A percentile compares a stretch with the other conserved stretches of the same genome.
Evolutionary conservation across 2,113 vertebrate species (phyloP).

Genomic region (Thoracochromis brauschi): DNA sequence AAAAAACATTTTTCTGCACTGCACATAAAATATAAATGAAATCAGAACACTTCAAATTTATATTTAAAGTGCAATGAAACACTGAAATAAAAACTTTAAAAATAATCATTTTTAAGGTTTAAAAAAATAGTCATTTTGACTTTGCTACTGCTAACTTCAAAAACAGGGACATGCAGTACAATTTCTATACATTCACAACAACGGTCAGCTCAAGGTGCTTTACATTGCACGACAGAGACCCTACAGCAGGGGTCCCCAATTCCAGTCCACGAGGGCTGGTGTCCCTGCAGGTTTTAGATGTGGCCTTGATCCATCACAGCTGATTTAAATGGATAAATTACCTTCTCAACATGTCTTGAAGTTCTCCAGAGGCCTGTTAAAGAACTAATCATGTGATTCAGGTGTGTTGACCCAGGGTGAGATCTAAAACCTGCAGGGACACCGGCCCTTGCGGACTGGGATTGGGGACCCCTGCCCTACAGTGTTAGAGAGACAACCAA

Average conservation of each 20-base stretch:
- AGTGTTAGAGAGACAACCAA: background rate
- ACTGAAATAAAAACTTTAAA: background rate
- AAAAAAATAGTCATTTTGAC: fast-evolving
- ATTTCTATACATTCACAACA: background rate
- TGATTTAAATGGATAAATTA: too few relatives aligned
- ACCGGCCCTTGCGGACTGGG: too few relatives aligned
- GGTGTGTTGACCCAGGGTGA: too few relatives aligned
- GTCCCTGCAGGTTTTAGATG: too few relatives aligned
- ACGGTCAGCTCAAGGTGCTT: background rate
- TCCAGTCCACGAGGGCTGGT: too few relatives aligned
- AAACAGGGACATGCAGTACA: fast-evolving
- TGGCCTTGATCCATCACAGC: too few relatives aligned
- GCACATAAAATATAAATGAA: background rate
- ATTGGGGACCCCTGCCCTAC: background rate
- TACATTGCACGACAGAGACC: background rate
- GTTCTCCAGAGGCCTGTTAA: too few relatives aligned
- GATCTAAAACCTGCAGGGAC: too few relatives aligned
- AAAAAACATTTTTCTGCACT: background rate
- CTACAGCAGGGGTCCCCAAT: background rate
- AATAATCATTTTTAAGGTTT: fast-evolving
- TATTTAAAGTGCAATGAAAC: background rate
- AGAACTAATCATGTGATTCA: too few relatives aligned
- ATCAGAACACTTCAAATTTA: background rate
- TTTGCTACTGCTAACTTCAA: background rate
- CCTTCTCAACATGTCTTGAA: too few relatives aligned